Conservation (phyloP, 2,113 vertebrate genomes). For the Dendropsophus ebraccatus region DNA sequence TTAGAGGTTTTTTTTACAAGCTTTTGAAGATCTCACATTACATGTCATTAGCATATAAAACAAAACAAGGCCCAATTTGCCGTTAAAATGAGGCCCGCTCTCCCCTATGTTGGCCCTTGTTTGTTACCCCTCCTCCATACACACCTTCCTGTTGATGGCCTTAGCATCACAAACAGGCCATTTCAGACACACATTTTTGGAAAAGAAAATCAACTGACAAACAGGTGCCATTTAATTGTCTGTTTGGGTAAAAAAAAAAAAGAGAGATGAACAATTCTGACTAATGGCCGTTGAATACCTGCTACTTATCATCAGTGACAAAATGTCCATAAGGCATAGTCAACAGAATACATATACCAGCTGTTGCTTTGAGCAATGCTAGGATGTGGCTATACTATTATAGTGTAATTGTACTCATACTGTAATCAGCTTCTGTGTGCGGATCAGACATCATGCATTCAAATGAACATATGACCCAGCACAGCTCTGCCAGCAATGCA, state of each 20-base stretch:
- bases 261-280: background rate
- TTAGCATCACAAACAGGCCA: background rate
- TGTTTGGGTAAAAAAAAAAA: background rate
- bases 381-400: conserved; percentile 1
- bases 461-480: background rate
- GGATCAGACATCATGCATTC: conserved; percentile 9
- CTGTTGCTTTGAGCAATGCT: background rate
- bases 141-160: background rate
- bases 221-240: background rate
- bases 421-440: background rate
- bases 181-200: background rate
- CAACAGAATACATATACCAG: background rate
- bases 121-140: too few species aligned
- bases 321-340: background rate
- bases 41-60: background rate
- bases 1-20: too few species aligned
- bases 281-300: background rate
- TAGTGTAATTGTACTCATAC: background rate
- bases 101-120: background rate
- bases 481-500: background rate
- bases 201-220: background rate
- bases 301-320: background rate
- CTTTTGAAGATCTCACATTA: too few species aligned
- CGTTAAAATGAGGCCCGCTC: background rate
- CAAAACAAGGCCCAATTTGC: background rate